These are phyloP conservation scores for Orchestia grillus DNA, from an alignment of 1,140 invertebrate genomes.

Conservation along the genomic window DNA sequence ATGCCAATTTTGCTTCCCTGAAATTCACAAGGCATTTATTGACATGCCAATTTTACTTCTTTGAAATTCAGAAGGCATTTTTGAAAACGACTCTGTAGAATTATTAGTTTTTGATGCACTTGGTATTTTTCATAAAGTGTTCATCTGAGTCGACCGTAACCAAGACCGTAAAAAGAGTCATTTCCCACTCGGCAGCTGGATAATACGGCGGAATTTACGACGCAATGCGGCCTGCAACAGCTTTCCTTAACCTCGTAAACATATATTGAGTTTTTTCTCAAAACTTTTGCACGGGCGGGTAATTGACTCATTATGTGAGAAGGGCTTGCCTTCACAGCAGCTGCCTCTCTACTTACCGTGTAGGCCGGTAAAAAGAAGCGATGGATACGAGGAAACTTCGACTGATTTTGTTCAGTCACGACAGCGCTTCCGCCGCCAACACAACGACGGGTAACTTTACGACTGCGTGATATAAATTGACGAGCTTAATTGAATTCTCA, in stretches of 20 bases:
- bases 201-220: conserved; percentile 1
- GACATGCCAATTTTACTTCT: not conserved
- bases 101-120: not conserved
- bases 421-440: not conserved
- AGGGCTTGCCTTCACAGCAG: not conserved
- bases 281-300: not conserved
- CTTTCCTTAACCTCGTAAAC: not conserved
- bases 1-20: not conserved
- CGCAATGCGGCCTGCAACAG: not conserved
- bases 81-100: not conserved
- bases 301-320: not conserved
- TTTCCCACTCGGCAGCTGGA: not conserved
- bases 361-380: not conserved
- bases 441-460: too few species aligned
- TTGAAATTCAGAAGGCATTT: not conserved
- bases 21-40: too few species aligned
- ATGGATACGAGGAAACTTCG: not conserved
- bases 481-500: too few species aligned
- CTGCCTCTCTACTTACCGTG: not conserved
- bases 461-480: too few species aligned
- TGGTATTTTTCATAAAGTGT: not conserved
- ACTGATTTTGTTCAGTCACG: not conserved
- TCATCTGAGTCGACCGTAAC: not conserved
- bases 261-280: not conserved
- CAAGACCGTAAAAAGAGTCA: not conserved